Evolutionary conservation across 2,888 invertebrate species (phyloP).

Genomic region (Hyalella azteca): DNA sequence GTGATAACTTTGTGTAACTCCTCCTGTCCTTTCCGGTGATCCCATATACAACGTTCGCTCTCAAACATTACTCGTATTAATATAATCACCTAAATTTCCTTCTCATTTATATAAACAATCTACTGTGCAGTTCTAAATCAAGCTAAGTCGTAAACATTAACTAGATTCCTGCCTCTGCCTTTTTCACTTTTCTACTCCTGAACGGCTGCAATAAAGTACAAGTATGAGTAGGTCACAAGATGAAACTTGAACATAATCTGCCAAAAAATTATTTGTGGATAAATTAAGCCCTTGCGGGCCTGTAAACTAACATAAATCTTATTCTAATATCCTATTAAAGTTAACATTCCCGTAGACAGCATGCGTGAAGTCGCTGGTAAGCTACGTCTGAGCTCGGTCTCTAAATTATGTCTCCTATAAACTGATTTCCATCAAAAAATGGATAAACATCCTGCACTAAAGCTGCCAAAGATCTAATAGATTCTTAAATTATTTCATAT

Average conservation of each 20-base stretch:
- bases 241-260: background rate
- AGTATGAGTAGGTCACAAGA: background rate
- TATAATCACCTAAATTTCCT: background rate
- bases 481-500: background rate
- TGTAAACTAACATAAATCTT: background rate
- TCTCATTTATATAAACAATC: background rate
- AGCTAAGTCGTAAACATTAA: background rate
- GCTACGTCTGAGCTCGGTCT: background rate
- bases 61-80: slow-evolving; percentile 14
- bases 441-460: background rate
- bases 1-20: background rate
- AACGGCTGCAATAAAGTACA: background rate
- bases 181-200: background rate
- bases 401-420: background rate
- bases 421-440: background rate
- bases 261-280: background rate
- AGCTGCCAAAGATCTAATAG: background rate
- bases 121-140: background rate
- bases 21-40: background rate
- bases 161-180: background rate
- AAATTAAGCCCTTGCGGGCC: background rate
- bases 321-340: background rate
- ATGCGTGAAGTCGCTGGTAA: background rate
- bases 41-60: background rate
- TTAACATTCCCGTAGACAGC: background rate